Base-by-base conservation (phyloP, 2,113 vertebrate genomes). In the Lepisosteus oculatus region DNA sequence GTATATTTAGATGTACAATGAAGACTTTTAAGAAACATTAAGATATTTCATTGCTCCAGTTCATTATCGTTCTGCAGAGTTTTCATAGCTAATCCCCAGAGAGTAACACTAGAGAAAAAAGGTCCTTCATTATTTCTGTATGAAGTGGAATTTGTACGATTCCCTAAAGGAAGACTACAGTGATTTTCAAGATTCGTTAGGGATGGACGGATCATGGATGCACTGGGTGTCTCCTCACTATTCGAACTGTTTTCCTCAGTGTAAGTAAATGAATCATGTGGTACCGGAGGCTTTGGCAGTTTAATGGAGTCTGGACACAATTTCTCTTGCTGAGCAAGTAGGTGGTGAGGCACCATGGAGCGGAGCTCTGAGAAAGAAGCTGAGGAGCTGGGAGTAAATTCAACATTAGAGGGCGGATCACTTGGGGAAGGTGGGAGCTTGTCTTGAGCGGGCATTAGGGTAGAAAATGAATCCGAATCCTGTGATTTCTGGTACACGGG, bases 61-160 rank as follows among this genome's bases (percentile, higher is more conserved):
- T 97, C 95, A 0, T 78, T 91, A n/a, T 98, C 95, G 9, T 94
- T 96, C 80, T 97, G 97, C 80, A 97, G 85, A 0, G 96, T 97
- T 83, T 95, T 98, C 95, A 97, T 97, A 0, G 95, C 94, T 17
- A 97, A 81, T 11, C 95, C 95, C 95, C 96, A 97, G 8, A 97
- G 90, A 0, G 94, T 94, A 76, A 97, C 92, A 75, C 95, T 95
- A 70, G 95, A 95, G 82, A 96, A 95, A 47, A 97, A 94, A 0
- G 92, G 94, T 0, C 93, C 94, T 55, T 95, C 95, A 0, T 76
- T 84, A 12, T 71, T 83, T 85, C 93, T 88, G 77, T 91, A 90
- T 0, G 85, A 17, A 0, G 86, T 67, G 6, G 89, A 61, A 0
- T 78, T 42, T 0, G 79, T 14, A 0, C 93, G 90, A 71, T 73